phyloP scores from a whole-genome alignment of 2,113 vertebrate genomes.

The Labeo catla region DNA sequence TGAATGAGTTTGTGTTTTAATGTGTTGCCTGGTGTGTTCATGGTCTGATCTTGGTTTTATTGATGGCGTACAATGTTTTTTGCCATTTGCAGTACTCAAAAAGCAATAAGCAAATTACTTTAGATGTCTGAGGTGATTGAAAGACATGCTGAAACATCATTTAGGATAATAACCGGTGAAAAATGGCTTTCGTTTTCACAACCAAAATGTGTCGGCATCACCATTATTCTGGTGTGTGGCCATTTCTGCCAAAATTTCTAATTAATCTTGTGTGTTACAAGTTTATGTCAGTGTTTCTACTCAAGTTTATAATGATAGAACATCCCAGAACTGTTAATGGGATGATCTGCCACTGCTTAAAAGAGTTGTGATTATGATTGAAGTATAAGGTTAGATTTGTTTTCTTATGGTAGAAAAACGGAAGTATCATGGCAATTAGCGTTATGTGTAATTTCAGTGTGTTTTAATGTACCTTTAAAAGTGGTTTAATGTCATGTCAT shows the following conservation, averaged over 20 bases:
- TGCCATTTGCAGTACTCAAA: not conserved
- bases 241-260: not conserved
- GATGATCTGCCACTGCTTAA: not conserved
- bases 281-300: not conserved
- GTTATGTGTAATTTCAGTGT: not conserved
- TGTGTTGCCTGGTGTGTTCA: not conserved
- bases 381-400: not conserved
- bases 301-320: slow-evolving; percentile 14
- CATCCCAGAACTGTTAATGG: not conserved
- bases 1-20: slow-evolving; percentile 21
- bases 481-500: not conserved
- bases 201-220: not conserved
- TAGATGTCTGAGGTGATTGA: slow-evolving; percentile 6
- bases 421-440: not conserved
- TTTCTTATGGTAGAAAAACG: not conserved
- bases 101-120: slow-evolving; percentile 10
- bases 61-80: not conserved
- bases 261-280: not conserved
- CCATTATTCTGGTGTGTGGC: not conserved
- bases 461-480: not conserved
- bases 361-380: not conserved
- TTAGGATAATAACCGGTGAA: not conserved
- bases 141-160: slow-evolving; percentile 18
- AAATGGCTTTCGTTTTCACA: slow-evolving; percentile 13
- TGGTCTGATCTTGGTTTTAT: not conserved